Conservation (phyloP, 2,797 vertebrate genomes). For the Eulemur mongoz region DNA sequence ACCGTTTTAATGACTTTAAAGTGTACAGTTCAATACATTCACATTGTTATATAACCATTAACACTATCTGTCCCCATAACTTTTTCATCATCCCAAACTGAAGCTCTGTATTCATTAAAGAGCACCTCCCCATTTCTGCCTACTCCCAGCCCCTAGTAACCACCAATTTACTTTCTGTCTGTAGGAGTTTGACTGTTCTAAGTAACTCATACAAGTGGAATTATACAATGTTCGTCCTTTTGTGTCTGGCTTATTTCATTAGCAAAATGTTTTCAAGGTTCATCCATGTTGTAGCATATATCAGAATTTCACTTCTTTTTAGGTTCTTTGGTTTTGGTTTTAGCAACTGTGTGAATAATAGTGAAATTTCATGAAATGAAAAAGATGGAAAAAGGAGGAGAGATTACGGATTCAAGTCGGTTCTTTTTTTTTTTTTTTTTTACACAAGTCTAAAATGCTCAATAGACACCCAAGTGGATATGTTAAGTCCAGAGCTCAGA, state of each 20-base stretch:
- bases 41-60: background rate
- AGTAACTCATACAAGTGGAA: background rate
- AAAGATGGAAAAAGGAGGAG: background rate
- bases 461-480: background rate
- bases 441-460: background rate
- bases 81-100: background rate
- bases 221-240: background rate
- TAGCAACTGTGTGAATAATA: slow-evolving; percentile 15
- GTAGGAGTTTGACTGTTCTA: background rate
- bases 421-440: background rate
- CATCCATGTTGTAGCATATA: background rate
- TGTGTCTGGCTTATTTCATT: slow-evolving; percentile 43
- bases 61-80: background rate
- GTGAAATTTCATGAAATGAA: slow-evolving; percentile 26
- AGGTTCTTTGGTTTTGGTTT: slow-evolving; percentile 41
- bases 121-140: background rate
- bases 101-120: background rate
- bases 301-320: slow-evolving; percentile 23
- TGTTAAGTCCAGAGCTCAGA: background rate
- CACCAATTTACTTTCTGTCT: background rate
- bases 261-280: slow-evolving; percentile 23
- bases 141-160: background rate
- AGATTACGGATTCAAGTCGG: background rate
- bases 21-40: background rate
- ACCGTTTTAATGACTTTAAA: background rate